Conservation (phyloP, 2,888 invertebrate species). For the Oligia fasciuncula region DNA sequence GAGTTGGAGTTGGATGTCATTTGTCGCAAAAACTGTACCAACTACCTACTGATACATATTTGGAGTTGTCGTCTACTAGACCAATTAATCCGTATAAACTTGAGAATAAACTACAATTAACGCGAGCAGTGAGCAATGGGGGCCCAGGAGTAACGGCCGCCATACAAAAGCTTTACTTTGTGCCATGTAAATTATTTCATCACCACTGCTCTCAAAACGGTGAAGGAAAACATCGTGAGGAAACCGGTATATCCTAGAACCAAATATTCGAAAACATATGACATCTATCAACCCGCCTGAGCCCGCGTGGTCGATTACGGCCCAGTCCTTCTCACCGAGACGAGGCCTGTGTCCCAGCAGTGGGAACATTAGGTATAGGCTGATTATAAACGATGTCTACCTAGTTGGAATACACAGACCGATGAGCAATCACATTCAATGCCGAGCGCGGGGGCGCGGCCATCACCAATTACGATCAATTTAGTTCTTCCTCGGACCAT, state of each 20-base stretch:
- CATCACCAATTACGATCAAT: conserved; percentile 64
- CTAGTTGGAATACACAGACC: conserved; percentile 9
- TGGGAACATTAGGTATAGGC: not conserved
- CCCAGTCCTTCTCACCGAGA: not conserved
- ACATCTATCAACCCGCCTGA: not conserved
- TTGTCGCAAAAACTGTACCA: not conserved
- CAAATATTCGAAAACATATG: not conserved
- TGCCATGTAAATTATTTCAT: not conserved
- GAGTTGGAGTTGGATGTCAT: not conserved
- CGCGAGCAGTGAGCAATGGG: not conserved
- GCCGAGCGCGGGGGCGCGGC: conserved; percentile 61
- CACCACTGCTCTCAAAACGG: not conserved
- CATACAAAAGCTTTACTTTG: not conserved
- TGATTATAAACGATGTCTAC: not conserved
- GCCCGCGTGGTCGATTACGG: not conserved
- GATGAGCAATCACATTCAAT: conserved; percentile 57
- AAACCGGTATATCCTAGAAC: not conserved
- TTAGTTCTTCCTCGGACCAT: conserved; percentile 61
- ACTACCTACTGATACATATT: not conserved
- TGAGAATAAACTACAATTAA: conserved; percentile 25
- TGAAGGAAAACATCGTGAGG: not conserved
- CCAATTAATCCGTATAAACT: conserved; percentile 33
- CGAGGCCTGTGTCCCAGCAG: not conserved
- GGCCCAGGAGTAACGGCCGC: not conserved
- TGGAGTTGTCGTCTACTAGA: not conserved